These are phyloP conservation scores for Chondrosia reniformis DNA, from an alignment of 37 sponge, comb jelly and placozoan species.

Conservation along the genomic window DNA sequence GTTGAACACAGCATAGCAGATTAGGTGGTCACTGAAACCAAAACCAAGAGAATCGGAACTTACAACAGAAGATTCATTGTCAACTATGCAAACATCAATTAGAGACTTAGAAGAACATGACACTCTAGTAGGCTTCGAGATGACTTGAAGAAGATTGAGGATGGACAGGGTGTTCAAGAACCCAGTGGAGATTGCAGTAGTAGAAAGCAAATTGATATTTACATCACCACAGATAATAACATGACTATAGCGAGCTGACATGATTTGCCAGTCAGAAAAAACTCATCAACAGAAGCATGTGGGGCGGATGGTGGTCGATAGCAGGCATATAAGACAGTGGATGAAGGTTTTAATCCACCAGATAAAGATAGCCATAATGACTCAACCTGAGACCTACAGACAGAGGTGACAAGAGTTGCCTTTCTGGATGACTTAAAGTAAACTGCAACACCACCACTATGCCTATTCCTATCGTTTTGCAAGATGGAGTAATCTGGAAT, in stretches of 20 bases:
- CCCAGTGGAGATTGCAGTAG: background rate
- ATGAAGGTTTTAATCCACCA: background rate
- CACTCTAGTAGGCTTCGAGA: conserved; percentile 12
- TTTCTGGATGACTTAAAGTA: background rate
- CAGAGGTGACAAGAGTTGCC: background rate
- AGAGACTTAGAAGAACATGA: conserved; percentile 1
- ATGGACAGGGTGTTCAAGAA: background rate
- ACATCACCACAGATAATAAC: conserved; percentile 9
- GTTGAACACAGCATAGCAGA: conserved; percentile 8
- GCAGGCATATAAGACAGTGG: background rate
- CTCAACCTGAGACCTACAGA: background rate
- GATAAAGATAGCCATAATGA: conserved; percentile 3
- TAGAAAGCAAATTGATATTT: background rate
- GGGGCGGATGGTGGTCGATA: conserved; percentile 11
- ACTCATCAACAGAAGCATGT: background rate
- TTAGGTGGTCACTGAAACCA: conserved; percentile 16
- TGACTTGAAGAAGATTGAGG: background rate
- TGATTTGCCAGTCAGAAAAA: background rate
- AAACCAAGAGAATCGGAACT: conserved; percentile 8
- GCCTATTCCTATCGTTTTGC: background rate
- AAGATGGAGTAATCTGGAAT: background rate
- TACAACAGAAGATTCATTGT: conserved; percentile 7
- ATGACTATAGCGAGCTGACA: background rate
- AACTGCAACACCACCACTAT: conserved; percentile 5
- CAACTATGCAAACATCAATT: conserved; percentile 21